Conservation (phyloP, 2,113 vertebrate genomes). For the Orientallactaga bullata region DNA sequence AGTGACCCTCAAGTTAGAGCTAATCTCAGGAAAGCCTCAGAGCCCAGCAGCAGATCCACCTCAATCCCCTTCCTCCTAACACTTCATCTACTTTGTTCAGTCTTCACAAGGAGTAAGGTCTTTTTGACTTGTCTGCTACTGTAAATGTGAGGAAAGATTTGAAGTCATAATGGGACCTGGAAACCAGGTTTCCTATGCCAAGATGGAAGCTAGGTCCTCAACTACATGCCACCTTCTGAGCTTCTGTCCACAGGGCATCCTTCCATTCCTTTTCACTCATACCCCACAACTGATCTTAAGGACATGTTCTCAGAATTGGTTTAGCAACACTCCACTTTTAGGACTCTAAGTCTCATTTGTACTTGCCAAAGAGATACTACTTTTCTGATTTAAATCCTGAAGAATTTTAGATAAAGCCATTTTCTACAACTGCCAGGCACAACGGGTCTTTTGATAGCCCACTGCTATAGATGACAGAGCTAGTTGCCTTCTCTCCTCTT, state of each 20-base stretch:
- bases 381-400: constrained; percentile 25
- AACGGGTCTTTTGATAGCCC: neutral
- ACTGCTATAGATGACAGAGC: neutral
- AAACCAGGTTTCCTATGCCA: neutral
- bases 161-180: neutral
- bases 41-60: neutral
- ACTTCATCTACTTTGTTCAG: neutral
- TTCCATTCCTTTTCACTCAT: neutral
- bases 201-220: neutral
- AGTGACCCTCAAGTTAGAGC: neutral
- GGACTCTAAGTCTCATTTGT: neutral
- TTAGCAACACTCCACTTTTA: neutral
- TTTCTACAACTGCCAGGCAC: neutral
- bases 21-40: neutral
- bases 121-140: neutral
- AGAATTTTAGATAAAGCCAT: neutral
- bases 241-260: neutral
- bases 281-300: neutral
- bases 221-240: neutral
- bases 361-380: neutral
- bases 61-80: neutral
- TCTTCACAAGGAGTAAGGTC: neutral
- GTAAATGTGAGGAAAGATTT: neutral
- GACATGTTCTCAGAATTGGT: neutral
- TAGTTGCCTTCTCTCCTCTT: neutral